Evolutionary conservation across 2,113 vertebrate species (phyloP).

Genomic region (Myotis lucifugus): DNA sequence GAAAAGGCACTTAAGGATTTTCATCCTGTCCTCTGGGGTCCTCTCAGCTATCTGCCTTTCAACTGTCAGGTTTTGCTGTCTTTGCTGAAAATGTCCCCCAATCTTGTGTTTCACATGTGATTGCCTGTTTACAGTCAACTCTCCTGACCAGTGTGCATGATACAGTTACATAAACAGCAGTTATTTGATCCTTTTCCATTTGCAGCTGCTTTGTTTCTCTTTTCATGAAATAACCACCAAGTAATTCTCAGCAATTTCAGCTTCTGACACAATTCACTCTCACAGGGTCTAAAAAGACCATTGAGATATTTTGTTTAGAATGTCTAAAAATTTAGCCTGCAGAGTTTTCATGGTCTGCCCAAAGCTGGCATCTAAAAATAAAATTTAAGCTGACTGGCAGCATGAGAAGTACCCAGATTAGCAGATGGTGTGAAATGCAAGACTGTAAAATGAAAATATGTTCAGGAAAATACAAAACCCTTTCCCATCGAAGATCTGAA

Average conservation of each 20-base stretch:
- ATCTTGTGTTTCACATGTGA: too few relatives aligned
- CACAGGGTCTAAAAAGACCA: neutral
- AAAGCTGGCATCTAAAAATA: slow-evolving; percentile 76
- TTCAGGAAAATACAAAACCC: slow-evolving; percentile 53
- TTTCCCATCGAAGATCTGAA: slow-evolving; percentile 44
- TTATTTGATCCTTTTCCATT: neutral
- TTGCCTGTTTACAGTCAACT: neutral
- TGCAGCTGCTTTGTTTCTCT: neutral
- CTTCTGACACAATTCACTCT: neutral
- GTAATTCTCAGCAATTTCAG: neutral
- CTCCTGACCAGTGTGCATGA: neutral
- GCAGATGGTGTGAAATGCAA: slow-evolving; percentile 73
- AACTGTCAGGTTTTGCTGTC: neutral
- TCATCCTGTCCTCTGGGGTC: too few relatives aligned
- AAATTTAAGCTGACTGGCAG: slow-evolving; percentile 62
- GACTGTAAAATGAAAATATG: slow-evolving; percentile 62
- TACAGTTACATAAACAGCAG: neutral
- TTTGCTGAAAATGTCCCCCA: neutral
- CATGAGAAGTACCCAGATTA: slow-evolving; percentile 62
- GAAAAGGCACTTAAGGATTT: neutral
- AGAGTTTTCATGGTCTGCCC: slow-evolving; percentile 50
- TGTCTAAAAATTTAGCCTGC: slow-evolving; percentile 26
- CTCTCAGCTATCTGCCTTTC: neutral
- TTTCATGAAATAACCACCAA: neutral
- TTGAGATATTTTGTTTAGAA: slow-evolving; percentile 42